Percentiles rank a stretch among this genome's conserved stretches.
phyloP scores from a whole-genome alignment of 2,888 invertebrate species.

The Entomobrya proxima region DNA sequence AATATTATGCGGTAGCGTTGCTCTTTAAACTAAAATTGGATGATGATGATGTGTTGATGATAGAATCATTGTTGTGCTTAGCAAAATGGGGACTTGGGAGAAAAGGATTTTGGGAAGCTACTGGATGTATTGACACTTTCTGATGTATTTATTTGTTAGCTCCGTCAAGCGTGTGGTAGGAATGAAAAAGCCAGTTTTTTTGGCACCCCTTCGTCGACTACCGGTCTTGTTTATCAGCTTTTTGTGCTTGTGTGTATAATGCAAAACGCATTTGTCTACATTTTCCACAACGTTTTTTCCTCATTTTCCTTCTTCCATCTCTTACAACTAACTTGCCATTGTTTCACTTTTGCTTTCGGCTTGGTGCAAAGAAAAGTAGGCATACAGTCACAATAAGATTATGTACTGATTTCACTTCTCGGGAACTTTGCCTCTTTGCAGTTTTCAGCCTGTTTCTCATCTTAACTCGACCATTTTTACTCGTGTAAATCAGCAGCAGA shows the following conservation, averaged over 20 bases:
- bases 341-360: background rate
- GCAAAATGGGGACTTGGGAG: background rate
- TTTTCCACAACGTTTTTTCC: background rate
- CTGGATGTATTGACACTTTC: slow-evolving; percentile 20
- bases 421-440: slow-evolving; percentile 15
- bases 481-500: background rate
- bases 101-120: background rate
- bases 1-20: background rate
- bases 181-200: slow-evolving; percentile 22
- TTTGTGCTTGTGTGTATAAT: background rate
- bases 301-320: background rate
- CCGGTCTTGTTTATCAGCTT: background rate
- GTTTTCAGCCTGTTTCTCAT: background rate
- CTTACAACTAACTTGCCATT: background rate
- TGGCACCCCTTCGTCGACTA: background rate
- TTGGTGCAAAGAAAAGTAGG: background rate
- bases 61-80: background rate
- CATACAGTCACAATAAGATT: background rate
- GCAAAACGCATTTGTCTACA: background rate
- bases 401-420: slow-evolving; percentile 6
- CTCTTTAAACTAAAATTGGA: slow-evolving; percentile 9
- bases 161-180: slow-evolving; percentile 9
- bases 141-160: slow-evolving; percentile 12
- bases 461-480: background rate
- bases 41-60: background rate